Base-by-base conservation (phyloP, 2,797 vertebrate species). In the Anolis apletophallus region DNA sequence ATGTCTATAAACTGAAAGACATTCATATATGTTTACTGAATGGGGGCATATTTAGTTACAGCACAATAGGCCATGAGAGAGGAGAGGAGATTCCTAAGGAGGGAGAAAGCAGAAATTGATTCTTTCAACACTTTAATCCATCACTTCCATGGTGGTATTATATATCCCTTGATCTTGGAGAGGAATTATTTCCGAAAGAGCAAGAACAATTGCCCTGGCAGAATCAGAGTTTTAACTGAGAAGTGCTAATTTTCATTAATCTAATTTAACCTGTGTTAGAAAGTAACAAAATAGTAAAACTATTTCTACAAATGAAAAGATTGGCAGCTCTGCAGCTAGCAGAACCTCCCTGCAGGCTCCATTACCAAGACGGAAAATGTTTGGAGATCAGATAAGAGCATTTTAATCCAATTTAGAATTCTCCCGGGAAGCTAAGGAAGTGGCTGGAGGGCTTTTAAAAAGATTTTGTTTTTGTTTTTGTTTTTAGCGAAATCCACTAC, bases 201-300 rank as follows among this genome's bases (percentile, higher is more conserved):
- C 88, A 88, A 67, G 80, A 92, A 94, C 91, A 89, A 80, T 91
- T 81, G 85, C 4, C 55, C 85, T 87, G 83, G 85, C 69, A 94
- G 94, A 92, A 94, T 78, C 75, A 88, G 86, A 93, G 84, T 88
- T 91, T 84, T 81, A 72, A 90, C 83, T 93, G 92, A 78, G 90
- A 94, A 93, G 92, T 80, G 94, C 88, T 93, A 90, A 91, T 94
- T 94, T 93, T n/a, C 54, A 89, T 85, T 90, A 61, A 92, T 88
- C 92, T 85, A 50, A 75, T 81, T 90, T 91, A 82, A 80, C 54
- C 26, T 85, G 29, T 71, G 83, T 68, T 57, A 84, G 26, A 85
- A 92, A 85, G 88, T 46, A 93, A 89, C 40, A 79, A 81, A 93
- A 68, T 87, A 88, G 76, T 88, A 88, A 83, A 93, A 94, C 82